phyloP scores from a whole-genome alignment of 2,888 invertebrate genomes.

The Pandemis heparana region DNA sequence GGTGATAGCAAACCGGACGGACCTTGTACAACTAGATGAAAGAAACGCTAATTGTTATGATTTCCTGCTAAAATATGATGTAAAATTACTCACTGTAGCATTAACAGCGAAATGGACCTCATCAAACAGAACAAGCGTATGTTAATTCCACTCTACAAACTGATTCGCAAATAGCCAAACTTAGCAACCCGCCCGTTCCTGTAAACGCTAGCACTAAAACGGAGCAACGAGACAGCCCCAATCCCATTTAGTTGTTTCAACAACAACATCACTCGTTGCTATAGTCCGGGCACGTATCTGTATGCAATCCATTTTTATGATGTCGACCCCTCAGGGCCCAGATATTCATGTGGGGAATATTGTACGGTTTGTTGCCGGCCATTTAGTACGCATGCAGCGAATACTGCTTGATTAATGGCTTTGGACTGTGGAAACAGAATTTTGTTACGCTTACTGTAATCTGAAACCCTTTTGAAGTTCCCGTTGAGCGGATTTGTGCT shows the following conservation, averaged over 20 bases:
- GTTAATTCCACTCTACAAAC: neutral
- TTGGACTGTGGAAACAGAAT: constrained; percentile 30
- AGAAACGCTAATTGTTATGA: too few relatives aligned
- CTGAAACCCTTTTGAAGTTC: constrained; percentile 27
- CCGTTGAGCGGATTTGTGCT: constrained; percentile 11
- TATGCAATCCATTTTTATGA: constrained; percentile 74
- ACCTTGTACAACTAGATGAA: too few relatives aligned
- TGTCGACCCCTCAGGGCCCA: constrained; percentile 50
- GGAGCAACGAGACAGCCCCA: constrained; percentile 23
- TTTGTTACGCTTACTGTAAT: constrained; percentile 33
- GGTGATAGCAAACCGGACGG: too few relatives aligned
- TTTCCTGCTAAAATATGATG: too few relatives aligned
- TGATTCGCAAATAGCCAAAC: constrained; percentile 2
- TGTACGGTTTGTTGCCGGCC: constrained; percentile 46
- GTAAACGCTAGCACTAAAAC: neutral
- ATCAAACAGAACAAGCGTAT: neutral
- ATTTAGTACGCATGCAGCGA: constrained; percentile 45
- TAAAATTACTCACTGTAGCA: neutral
- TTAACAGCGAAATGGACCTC: neutral
- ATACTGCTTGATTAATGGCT: constrained; percentile 37
- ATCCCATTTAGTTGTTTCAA: constrained; percentile 35
- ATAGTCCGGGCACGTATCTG: constrained; percentile 60
- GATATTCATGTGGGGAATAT: constrained; percentile 54
- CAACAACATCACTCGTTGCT: constrained; percentile 42
- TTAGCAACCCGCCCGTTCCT: neutral